Evolutionary conservation across 1,140 invertebrate genomes (phyloP).

Genomic region (Pachypeltis micranthus): DNA sequence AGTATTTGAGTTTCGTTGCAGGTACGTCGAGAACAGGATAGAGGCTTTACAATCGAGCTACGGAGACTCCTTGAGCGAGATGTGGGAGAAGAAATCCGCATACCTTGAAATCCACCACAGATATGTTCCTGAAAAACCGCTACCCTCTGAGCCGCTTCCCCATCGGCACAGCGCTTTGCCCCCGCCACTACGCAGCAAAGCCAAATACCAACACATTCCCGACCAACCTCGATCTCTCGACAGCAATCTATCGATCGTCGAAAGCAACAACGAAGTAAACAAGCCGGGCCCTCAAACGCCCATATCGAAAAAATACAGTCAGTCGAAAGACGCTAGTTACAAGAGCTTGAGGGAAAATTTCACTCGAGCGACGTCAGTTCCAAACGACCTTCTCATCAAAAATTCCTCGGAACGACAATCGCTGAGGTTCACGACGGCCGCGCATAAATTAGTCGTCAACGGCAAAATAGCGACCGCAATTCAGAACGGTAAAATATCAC

Average conservation of each 20-base stretch:
- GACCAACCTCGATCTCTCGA: slow-evolving; percentile 25
- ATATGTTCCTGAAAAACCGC: slow-evolving; percentile 3
- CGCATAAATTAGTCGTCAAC: slow-evolving; percentile 39
- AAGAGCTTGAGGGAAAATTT: slow-evolving; percentile 22
- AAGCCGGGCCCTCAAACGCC: slow-evolving; percentile 26
- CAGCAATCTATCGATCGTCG: slow-evolving; percentile 22
- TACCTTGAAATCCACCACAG: slow-evolving; percentile 13
- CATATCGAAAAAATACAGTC: slow-evolving; percentile 18
- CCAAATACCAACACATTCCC: slow-evolving; percentile 3
- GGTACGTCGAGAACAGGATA: slow-evolving; percentile 20
- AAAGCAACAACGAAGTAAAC: slow-evolving; percentile 22
- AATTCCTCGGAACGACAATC: slow-evolving; percentile 21
- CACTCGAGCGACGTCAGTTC: slow-evolving; percentile 10
- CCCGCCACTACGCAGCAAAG: slow-evolving; percentile 13
- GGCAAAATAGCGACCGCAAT: slow-evolving; percentile 33
- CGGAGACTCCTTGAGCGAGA: slow-evolving; percentile 7
- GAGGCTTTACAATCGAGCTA: slow-evolving; percentile 16
- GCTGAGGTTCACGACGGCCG: slow-evolving; percentile 25
- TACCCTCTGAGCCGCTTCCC: not conserved
- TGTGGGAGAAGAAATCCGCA: slow-evolving; percentile 19
- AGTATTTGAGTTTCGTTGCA: too few species aligned
- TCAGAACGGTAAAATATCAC: slow-evolving; percentile 24
- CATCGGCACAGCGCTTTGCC: slow-evolving; percentile 21
- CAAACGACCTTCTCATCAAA: slow-evolving; percentile 9
- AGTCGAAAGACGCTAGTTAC: slow-evolving; percentile 7